Evolutionary conservation across 2,113 vertebrate genomes (phyloP), one percentile per base, ranked within the genome.

Genomic region (Poecilia latipinna): DNA sequence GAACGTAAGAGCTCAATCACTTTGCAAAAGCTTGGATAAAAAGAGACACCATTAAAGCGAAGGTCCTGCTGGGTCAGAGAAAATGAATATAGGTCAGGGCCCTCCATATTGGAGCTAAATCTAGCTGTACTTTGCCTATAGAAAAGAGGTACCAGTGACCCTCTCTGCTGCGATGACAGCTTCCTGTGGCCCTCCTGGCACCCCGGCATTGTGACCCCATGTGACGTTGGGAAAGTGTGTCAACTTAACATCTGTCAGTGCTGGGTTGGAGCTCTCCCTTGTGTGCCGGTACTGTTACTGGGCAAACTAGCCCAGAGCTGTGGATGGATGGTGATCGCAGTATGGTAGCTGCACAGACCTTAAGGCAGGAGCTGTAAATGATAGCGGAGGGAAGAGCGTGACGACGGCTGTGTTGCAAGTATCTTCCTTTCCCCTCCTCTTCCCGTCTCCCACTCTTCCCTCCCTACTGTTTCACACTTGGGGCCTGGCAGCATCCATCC

Each of bases 401-500:
- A 80, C 73, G 84, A 79, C 67, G 79, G 71, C 74, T 74, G 65
- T 31, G 37, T 84, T 86, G 62, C 57, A 60, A 79, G 74, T 75
- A 64, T 69, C 75, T 61, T 70, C 68, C 39, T 64, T 48, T 62
- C 54, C 68, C 71, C 72, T 42, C 24, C 51, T 44, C 51, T 62
- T 78, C 66, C 68, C 68, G 54, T 82, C 76, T 79, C 68, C 75
- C 69, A 75, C 74, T 75, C 79, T 88, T 84, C 90, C 88, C 71
- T 87, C 86, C 80, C 84, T 75, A 80, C 83, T 78, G 82, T 86
- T 80, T 84, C 90, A 86, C 88, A 87, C 90, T 89, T 69, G 91
- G 88, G 90, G 85, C 90, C 82, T 87, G 82, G 81, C 88, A 92
- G 91, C 89, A 92, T 90, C 89, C 88, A 90, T 93, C 93, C 94